Evolutionary conservation across 2,888 invertebrate genomes (phyloP), one percentile per base, ranked within the genome.

Genomic region (Podotricha telesiphe): DNA sequence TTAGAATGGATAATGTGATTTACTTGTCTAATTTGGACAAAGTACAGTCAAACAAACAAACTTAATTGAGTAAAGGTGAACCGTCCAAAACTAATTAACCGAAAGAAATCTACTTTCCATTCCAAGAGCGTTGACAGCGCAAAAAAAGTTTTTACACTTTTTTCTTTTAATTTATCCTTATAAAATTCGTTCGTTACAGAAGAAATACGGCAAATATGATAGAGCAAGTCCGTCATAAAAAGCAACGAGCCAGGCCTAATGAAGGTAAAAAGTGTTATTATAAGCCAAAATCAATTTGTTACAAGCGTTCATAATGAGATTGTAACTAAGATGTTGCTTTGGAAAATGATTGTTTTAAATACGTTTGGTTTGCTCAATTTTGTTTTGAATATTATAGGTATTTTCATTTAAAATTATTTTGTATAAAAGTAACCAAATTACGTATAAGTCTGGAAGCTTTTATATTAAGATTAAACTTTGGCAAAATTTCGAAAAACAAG

Each of bases 41-140:
- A 63, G 69, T 74, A 78, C 78, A 79, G 78, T 78, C 78, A 80
- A 79, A 82, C 81, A 83, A 82, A 85, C 81, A 81, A 82, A 82
- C 80, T 80, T 85, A 86, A 88, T 86, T 86, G 79, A 75, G 74
- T 80, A 79, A 82, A 84, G 81, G 81, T 82, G 82, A 82, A 81
- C 79, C 80, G 72, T 77, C 76, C 76, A 82, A 83, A 88, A 83
- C 81, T 84, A 85, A 86, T 88, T 86, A 88, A 77, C 78, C 79
- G 78, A 81, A 83, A 78, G 78, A 82, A 84, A 84, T 82, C 78
- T 76, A 82, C 77, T 79, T 77, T 73, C 75, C 76, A 73, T 78
- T 78, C 76, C 75, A 61, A 65, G 71, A 71, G 70, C 74, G 73
- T 74, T 74, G 75, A 71, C 70, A 72, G 71, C 66, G 63, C 65